Evolutionary conservation across 2,113 vertebrate genomes (phyloP).

Genomic region (Chionodraco myersi): DNA sequence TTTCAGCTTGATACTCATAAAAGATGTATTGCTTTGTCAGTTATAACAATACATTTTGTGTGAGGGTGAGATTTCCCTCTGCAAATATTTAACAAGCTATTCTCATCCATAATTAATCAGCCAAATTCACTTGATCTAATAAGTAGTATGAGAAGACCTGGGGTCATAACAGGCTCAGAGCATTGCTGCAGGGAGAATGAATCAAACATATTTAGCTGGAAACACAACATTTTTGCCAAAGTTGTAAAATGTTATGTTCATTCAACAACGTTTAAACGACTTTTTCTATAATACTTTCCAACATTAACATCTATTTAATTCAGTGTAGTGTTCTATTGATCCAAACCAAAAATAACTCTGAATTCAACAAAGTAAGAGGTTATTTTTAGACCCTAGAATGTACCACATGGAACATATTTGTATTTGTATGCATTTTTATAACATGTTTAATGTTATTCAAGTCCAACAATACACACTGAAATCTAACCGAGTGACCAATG

Average conservation of each 20-base stretch:
- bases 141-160: constrained; percentile 6
- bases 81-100: constrained; percentile 55
- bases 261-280: not conserved
- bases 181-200: constrained; percentile 27
- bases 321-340: not conserved
- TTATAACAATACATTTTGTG: constrained; percentile 22
- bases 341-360: not conserved
- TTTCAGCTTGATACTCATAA: constrained; percentile 13
- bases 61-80: constrained; percentile 16
- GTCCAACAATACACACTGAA: constrained; percentile 25
- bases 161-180: constrained; percentile 30
- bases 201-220: not conserved
- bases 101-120: constrained; percentile 55
- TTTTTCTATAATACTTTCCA: not conserved
- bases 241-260: not conserved
- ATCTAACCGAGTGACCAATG: not conserved
- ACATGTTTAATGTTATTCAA: constrained; percentile 9
- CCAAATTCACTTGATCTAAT: constrained; percentile 33
- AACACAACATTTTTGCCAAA: not conserved
- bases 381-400: not conserved
- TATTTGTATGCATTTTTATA: too few species aligned
- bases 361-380: too few species aligned
- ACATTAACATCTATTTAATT: not conserved
- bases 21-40: constrained; percentile 27
- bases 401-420: not conserved